A percentile compares a stretch with the other conserved stretches of the same genome.
Conservation (phyloP, 2,888 invertebrate genomes). For the Drosophila tripunctata region DNA sequence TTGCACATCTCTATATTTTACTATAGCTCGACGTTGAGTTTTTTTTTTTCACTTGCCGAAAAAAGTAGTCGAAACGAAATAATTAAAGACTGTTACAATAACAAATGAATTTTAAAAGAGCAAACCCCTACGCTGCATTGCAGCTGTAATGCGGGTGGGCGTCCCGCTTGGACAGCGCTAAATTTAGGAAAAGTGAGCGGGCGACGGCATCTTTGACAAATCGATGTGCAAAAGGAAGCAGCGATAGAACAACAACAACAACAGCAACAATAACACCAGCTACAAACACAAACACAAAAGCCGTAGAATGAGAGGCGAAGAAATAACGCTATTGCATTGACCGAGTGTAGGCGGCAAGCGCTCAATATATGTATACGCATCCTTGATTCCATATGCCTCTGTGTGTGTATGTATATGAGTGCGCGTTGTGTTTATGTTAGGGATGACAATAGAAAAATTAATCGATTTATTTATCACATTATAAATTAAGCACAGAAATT, state of each 20-base stretch:
- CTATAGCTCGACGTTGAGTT: slow-evolving; percentile 12
- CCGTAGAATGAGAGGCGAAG: neutral
- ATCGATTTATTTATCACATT: no score
- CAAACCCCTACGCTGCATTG: slow-evolving; percentile 11
- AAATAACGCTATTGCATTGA: slow-evolving; percentile 34
- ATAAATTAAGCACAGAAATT: no score
- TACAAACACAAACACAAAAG: slow-evolving; percentile 5
- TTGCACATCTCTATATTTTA: slow-evolving; percentile 27
- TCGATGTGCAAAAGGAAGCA: slow-evolving; percentile 62
- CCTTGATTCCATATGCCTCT: slow-evolving; percentile 40
- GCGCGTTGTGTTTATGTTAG: slow-evolving; percentile 5
- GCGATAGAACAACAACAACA: slow-evolving; percentile 19
- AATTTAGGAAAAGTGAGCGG: slow-evolving; percentile 49
- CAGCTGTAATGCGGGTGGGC: slow-evolving; percentile 28
- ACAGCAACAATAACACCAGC: slow-evolving; percentile 22
- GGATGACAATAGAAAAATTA: no score
- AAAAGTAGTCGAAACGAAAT: slow-evolving; percentile 9
- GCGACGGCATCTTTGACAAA: slow-evolving; percentile 63
- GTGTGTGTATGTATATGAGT: neutral
- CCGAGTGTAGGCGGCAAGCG: slow-evolving; percentile 44
- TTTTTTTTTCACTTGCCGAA: slow-evolving; percentile 10
- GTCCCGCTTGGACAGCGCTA: slow-evolving; percentile 37
- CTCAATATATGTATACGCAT: slow-evolving; percentile 37
- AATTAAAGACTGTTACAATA: neutral
- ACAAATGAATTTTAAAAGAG: neutral